phyloP scores from a whole-genome alignment of 2,888 invertebrate genomes.

The Scelioninae gen. 1 region DNA sequence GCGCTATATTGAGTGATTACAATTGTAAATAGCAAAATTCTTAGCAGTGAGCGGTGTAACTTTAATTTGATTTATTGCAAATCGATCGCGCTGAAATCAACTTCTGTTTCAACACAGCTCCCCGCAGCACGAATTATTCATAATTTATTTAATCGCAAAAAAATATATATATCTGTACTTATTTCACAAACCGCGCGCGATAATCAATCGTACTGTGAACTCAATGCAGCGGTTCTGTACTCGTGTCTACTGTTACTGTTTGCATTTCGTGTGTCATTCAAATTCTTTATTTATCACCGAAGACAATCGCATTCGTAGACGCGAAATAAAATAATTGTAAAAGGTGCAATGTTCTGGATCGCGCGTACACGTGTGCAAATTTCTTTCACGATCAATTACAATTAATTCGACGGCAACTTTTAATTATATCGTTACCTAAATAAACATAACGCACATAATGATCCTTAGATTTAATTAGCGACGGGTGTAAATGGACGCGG shows the following conservation, averaged over 20 bases:
- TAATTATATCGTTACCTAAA: too few species aligned
- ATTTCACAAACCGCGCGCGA: constrained; percentile 47
- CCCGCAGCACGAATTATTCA: constrained; percentile 44
- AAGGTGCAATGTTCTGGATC: too few species aligned
- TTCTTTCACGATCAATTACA: too few species aligned
- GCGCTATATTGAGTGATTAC: constrained; percentile 30
- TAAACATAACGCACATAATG: constrained; percentile 8
- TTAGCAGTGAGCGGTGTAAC: constrained; percentile 34
- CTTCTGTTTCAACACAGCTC: constrained; percentile 43
- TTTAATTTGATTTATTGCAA: constrained; percentile 52
- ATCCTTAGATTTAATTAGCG: constrained; percentile 34
- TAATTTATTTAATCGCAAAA: constrained; percentile 60
- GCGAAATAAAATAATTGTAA: constrained; percentile 20
- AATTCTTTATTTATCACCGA: constrained; percentile 61
- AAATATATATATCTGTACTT: constrained; percentile 47
- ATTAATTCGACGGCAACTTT: too few species aligned
- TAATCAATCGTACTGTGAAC: constrained; percentile 55
- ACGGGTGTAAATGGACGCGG: constrained; percentile 1
- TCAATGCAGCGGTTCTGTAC: constrained; percentile 30
- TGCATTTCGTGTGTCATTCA: constrained; percentile 61
- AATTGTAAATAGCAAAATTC: constrained; percentile 49
- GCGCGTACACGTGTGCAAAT: constrained; percentile 6
- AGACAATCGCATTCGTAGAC: constrained; percentile 48
- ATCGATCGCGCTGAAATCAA: constrained; percentile 40
- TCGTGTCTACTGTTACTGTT: constrained; percentile 59